These are phyloP conservation scores for Emberiza fucata DNA, from an alignment of 2,113 vertebrate species.

Conservation along the genomic window DNA sequence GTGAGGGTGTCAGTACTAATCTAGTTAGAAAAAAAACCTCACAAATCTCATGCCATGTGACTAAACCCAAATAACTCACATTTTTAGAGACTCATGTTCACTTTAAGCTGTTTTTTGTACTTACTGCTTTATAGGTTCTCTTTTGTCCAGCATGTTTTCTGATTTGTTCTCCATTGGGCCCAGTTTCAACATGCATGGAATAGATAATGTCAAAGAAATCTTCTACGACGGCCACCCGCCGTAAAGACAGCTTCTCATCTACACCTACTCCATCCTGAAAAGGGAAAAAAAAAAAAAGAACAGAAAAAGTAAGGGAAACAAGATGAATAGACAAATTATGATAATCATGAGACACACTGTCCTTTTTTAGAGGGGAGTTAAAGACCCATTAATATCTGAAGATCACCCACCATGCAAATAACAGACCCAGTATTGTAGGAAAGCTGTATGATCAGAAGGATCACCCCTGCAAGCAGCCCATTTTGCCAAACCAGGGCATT, in stretches of 20 bases:
- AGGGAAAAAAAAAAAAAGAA: neutral
- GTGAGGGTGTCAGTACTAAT: neutral
- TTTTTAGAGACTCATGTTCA: neutral
- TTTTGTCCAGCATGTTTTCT: conserved; percentile 86
- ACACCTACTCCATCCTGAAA: conserved; percentile 82
- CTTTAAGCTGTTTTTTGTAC: conserved; percentile 24
- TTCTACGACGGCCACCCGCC: conserved; percentile 83
- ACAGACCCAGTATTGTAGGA: neutral
- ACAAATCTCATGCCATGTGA: neutral
- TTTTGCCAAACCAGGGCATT: neutral
- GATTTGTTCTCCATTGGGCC: conserved; percentile 84
- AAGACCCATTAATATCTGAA: conserved; percentile 4
- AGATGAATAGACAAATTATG: neutral
- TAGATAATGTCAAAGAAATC: conserved; percentile 89
- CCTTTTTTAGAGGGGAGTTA: neutral
- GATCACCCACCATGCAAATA: neutral
- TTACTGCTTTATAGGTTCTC: conserved; percentile 87
- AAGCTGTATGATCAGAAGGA: neutral
- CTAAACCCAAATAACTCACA: neutral
- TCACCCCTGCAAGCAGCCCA: neutral
- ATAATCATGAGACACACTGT: neutral
- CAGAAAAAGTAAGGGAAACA: neutral
- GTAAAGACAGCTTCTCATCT: conserved; percentile 82
- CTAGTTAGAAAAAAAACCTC: fast-evolving
- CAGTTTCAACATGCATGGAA: conserved; percentile 87